Base-by-base conservation (phyloP, 2,888 invertebrate species). In the Dynastes grantii region DNA sequence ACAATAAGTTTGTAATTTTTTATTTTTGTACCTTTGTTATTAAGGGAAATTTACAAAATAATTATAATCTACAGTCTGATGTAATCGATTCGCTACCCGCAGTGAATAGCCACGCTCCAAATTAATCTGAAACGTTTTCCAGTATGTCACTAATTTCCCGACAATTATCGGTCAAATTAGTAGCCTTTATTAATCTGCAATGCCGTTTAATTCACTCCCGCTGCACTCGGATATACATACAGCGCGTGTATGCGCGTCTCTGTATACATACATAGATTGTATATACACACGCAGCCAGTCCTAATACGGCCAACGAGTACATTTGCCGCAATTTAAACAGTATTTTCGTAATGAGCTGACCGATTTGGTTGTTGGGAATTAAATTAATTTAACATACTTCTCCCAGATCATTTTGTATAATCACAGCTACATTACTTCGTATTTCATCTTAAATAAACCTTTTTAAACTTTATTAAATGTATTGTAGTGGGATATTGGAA, bases 161-260 rank as follows among this genome's bases (percentile, higher is more conserved):
- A n/a, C 78, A 78, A 78, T 78, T 78, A 78, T 78, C 78, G 78
- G 78, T 63, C 78, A 78, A 78, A 78, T 78, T 78, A 73, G 78
- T 78, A 73, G 73, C 78, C 71, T 78, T 73, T 73, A 78, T 71
- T 73, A 73, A 64, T 78, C 78, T 73, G 73, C 73, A 73, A 73
- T 73, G 58, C 58, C 58, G 73, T 58, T 73, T 73, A 73, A 73
- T 58, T 73, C 73, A 58, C 58, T 73, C 16, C 73, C 40, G 58
- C 40, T 58, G 37, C 40, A 29, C 40, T 9, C 45, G 45, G 11
- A 45, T 2, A 11, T 11, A 45, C 45, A 37, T 37, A 2, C 32
- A 4, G 32, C 11, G 11, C 0, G 45, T 8, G 45, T 11, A 45
- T 11, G 11, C 8, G 45, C 8, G 45, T 45, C 2, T 45, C 8